A percentile compares a stretch with the other conserved stretches of the same genome.
Conservation (phyloP, 2,797 vertebrate species). For the Danionella dracula region DNA sequence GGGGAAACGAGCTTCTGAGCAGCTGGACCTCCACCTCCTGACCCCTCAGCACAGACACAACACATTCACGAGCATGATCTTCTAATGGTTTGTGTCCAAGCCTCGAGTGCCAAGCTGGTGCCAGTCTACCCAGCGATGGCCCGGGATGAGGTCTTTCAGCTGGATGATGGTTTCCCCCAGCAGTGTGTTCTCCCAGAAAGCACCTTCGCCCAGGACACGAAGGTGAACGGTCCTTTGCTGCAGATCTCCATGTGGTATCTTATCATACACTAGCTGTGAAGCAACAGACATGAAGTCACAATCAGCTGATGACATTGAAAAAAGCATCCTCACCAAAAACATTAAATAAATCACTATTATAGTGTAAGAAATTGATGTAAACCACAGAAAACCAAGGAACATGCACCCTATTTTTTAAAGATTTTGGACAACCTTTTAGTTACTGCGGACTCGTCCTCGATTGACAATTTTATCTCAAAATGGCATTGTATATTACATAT, state of each 20-base stretch:
- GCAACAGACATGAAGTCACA: background rate
- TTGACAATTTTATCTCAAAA: too few relatives aligned
- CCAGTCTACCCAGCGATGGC: constrained; percentile 89
- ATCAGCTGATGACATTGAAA: too few relatives aligned
- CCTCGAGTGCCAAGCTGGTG: constrained; percentile 76
- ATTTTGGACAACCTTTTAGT: too few relatives aligned
- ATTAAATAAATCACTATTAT: too few relatives aligned
- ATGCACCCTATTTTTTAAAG: too few relatives aligned
- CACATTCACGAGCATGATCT: constrained; percentile 46
- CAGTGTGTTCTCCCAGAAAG: constrained; percentile 93
- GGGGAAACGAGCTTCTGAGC: constrained; percentile 49
- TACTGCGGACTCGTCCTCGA: too few relatives aligned
- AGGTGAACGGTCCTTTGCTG: constrained; percentile 89
- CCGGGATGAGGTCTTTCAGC: constrained; percentile 78
- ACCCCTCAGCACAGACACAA: constrained; percentile 38
- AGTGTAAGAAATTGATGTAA: too few relatives aligned
- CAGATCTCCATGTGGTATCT: constrained; percentile 86
- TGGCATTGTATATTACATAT: too few relatives aligned
- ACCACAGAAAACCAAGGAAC: too few relatives aligned
- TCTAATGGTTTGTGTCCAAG: constrained; percentile 64
- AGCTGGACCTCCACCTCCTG: constrained; percentile 38
- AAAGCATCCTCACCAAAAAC: too few relatives aligned
- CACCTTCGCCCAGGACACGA: constrained; percentile 86
- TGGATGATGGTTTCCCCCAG: constrained; percentile 87
- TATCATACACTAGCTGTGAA: constrained; percentile 85